phyloP scores from a whole-genome alignment of 2,888 invertebrate genomes.

The Pandemis cinnamomeana region DNA sequence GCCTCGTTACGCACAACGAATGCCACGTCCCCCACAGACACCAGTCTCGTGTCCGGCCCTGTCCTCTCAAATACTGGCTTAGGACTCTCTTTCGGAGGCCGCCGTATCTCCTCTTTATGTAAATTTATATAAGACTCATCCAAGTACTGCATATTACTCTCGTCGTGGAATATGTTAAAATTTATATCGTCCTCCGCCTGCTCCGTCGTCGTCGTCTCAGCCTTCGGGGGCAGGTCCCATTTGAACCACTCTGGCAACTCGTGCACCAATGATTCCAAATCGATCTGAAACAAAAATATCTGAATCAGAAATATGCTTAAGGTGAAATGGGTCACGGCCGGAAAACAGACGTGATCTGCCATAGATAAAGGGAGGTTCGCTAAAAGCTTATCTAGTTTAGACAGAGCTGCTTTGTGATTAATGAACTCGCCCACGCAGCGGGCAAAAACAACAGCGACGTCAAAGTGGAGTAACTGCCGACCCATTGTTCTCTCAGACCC shows the following conservation, averaged over 20 bases:
- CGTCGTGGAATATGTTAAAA: conserved; percentile 78
- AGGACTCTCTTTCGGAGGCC: conserved; percentile 70
- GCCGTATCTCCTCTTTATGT: conserved; percentile 78
- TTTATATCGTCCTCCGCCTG: conserved; percentile 71
- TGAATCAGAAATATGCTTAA: conserved; percentile 37
- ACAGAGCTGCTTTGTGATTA: conserved; percentile 76
- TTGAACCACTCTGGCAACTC: conserved; percentile 78
- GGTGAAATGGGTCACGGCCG: conserved; percentile 40
- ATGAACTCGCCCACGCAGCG: conserved; percentile 72
- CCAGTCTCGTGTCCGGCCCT: conserved; percentile 73
- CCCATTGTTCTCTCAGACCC: conserved; percentile 64
- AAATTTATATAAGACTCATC: conserved; percentile 78
- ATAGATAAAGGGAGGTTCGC: conserved; percentile 64
- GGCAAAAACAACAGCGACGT: conserved; percentile 73
- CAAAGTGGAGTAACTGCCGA: conserved; percentile 65
- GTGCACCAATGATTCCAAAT: conserved; percentile 73
- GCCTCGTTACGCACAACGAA: conserved; percentile 86
- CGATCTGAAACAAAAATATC: conserved; percentile 64
- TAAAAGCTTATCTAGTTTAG: conserved; percentile 69
- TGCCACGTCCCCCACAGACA: conserved; percentile 81
- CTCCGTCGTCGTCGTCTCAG: conserved; percentile 75
- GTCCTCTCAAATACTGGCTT: conserved; percentile 71
- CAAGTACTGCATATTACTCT: conserved; percentile 76
- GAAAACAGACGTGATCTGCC: conserved; percentile 53
- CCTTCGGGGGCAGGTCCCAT: conserved; percentile 76